Conservation (phyloP, 1,140 invertebrate genomes). For the Sycophaga agraensis region DNA sequence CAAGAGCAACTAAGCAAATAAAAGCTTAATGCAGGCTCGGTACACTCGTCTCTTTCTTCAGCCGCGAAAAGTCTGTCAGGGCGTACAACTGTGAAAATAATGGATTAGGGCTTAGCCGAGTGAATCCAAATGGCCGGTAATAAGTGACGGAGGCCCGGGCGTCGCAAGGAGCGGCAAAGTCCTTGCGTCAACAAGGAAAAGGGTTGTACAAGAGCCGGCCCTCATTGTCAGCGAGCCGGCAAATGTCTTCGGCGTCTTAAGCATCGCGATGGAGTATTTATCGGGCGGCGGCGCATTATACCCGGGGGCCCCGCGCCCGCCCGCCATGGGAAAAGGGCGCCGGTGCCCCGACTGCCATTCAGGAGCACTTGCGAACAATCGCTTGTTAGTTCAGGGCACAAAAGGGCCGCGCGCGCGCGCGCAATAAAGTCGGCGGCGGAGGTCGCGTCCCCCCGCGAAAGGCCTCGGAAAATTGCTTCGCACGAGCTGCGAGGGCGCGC, state of each 20-base stretch:
- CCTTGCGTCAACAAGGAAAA: background rate
- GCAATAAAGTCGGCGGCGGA: too few relatives aligned
- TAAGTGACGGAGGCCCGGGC: background rate
- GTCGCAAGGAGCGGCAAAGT: too few relatives aligned
- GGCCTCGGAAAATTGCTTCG: conserved; percentile 47
- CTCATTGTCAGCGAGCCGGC: too few relatives aligned
- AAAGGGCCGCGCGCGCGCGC: conserved; percentile 8
- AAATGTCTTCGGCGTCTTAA: background rate
- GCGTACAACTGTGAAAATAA: conserved; percentile 24
- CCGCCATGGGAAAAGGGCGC: too few relatives aligned
- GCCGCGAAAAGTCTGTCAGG: background rate
- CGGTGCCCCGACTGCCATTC: too few relatives aligned
- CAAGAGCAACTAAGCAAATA: too few relatives aligned
- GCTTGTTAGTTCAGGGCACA: background rate
- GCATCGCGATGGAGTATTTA: too few relatives aligned
- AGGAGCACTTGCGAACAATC: too few relatives aligned
- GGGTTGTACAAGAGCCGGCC: background rate
- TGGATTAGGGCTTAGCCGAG: background rate
- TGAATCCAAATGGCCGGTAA: background rate
- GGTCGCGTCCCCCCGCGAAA: too few relatives aligned
- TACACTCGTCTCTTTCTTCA: background rate
- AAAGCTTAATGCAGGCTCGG: too few relatives aligned
- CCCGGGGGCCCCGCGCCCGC: background rate
- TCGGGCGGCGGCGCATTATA: background rate
- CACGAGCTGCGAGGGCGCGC: conserved; percentile 32